phyloP scores from a whole-genome alignment of 2,113 vertebrate genomes.

The Crotalus horridus region DNA sequence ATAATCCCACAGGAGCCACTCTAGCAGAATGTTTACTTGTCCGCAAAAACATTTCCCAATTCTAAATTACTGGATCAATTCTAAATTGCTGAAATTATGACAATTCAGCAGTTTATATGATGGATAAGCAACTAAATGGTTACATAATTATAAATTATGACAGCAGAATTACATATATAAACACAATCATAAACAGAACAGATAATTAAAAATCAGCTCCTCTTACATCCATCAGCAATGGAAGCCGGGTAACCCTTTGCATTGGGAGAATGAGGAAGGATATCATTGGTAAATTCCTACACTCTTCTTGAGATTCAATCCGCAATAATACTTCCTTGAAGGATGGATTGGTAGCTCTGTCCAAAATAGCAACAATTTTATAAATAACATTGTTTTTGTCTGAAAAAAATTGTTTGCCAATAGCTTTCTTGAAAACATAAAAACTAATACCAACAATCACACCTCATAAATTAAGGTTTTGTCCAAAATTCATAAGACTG shows the following conservation, averaged over 20 bases:
- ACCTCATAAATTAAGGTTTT: not conserved
- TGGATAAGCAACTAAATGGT: not conserved
- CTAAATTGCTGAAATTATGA: not conserved
- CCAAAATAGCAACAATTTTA: not conserved
- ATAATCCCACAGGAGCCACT: not conserved
- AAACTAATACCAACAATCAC: not conserved
- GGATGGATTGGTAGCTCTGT: slow-evolving; percentile 79
- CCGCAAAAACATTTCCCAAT: not conserved
- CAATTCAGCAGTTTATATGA: not conserved
- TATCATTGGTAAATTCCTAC: slow-evolving; percentile 93
- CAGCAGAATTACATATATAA: not conserved
- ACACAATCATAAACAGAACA: not conserved
- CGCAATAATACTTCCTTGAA: slow-evolving; percentile 87
- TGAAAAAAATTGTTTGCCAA: not conserved
- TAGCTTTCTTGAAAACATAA: not conserved
- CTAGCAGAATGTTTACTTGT: not conserved
- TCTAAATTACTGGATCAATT: not conserved
- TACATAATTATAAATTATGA: not conserved
- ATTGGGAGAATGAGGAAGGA: slow-evolving; percentile 98
- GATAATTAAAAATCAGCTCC: not conserved
- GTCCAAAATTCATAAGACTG: not conserved
- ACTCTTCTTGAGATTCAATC: slow-evolving; percentile 89
- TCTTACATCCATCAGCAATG: slow-evolving; percentile 95
- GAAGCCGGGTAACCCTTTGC: slow-evolving; percentile 96
- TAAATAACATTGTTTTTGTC: not conserved